A percentile compares a stretch with the other conserved stretches of the same genome.
Evolutionary conservation across 2,113 vertebrate genomes (phyloP).

Genomic region (Neopipo cinnamomea): DNA sequence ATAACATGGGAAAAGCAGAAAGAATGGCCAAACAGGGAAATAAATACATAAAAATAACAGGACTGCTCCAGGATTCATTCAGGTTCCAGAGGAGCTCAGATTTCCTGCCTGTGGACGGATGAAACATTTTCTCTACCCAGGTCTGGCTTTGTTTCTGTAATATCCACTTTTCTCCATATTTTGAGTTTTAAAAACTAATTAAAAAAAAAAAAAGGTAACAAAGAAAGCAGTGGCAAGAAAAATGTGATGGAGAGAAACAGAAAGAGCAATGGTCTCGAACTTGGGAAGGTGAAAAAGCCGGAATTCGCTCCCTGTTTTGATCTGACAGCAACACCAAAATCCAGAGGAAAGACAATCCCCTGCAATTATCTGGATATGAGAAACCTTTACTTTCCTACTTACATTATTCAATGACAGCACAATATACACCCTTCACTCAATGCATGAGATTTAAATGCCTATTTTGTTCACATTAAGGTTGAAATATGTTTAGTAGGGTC

Average conservation of each 20-base stretch:
- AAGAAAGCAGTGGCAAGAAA: neutral
- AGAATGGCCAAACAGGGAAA: neutral
- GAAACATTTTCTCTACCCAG: conserved; percentile 25
- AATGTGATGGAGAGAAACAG: neutral
- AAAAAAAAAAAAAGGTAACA: neutral
- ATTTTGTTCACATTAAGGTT: neutral
- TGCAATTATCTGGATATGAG: neutral
- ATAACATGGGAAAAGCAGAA: conserved; percentile 58
- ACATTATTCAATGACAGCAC: neutral
- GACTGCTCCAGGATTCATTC: conserved; percentile 4
- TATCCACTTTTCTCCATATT: neutral
- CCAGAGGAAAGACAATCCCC: neutral
- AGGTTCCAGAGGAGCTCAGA: conserved; percentile 46
- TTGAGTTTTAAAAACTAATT: neutral
- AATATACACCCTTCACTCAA: neutral
- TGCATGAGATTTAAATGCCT: neutral
- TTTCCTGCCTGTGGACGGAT: conserved; percentile 23
- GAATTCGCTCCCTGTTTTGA: neutral
- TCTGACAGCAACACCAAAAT: neutral
- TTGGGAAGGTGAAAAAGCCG: neutral
- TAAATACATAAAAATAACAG: conserved; percentile 48
- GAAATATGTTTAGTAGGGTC: neutral
- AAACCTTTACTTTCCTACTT: neutral
- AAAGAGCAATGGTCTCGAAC: neutral
- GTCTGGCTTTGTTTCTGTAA: conserved; percentile 8